Evolutionary conservation across 2,888 invertebrate genomes (phyloP), one percentile per base, ranked within the genome.

Genomic region (Brachycybe producta): DNA sequence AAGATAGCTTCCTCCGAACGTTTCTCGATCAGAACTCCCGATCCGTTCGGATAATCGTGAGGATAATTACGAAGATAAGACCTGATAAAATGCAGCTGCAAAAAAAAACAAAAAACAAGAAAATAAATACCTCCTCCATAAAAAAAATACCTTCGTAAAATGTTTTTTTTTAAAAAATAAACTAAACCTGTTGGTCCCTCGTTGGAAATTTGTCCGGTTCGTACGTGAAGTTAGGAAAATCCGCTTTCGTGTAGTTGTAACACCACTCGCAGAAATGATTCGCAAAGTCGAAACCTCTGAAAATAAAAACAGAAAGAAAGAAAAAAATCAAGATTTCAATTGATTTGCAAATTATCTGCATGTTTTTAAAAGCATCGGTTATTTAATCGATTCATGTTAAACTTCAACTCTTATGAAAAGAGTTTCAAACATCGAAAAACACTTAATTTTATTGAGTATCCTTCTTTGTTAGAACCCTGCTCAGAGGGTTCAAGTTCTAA

Each of bases 211-310:
- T 74, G 5, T 78, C 76, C 1, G 71, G 71, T 45, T 74, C 70
- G 57, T 82, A 80, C 53, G 70, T 73, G 67, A 80, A 94, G 67
- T 80, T 83, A 0, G 92, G 92, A 58, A 78, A 75, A 28, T 79
- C 73, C 0, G 79, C 74, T 52, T 78, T 77, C 1, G 82, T 85
- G 66, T 94, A 92, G 63, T 92, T 87, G 63, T 85, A 85, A 1
- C 77, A 77, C 87, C 90, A 67, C 66, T 94, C 94, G 55, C 85
- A 75, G 65, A 94, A 91, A 63, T 94, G 94, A 68, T 94, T 94
- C 2, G 92, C 92, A 44, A 94, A 71, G 67, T 94, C 94, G 67
- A 91, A 94, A 0, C 83, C 90, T 45, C 92, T 65, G 56, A 27
- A 57, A 52, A 35, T 4, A 21, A 38, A n/a, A n/a, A n/a, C n/a